A percentile compares a stretch with the other conserved stretches of the same genome.
These are phyloP conservation scores for Lordiphosa collinella DNA, from an alignment of 1,140 invertebrate species.

Conservation along the genomic window DNA sequence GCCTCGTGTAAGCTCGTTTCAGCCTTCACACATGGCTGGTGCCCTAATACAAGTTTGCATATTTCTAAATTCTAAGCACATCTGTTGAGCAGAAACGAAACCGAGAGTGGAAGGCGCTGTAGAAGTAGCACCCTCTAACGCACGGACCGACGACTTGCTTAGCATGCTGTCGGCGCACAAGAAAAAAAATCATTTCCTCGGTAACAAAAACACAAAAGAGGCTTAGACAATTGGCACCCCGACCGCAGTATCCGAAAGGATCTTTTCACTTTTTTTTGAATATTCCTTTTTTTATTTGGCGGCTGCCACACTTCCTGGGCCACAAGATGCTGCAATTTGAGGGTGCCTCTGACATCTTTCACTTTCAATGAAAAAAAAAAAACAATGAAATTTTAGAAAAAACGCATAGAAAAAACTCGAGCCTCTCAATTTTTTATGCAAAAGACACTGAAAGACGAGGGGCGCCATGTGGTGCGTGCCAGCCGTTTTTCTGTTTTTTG, in stretches of 20 bases:
- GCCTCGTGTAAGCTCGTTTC: conserved; percentile 5
- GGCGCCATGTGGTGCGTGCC: conserved; percentile 73
- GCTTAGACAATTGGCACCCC: conserved; percentile 63
- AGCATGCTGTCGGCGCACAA: conserved; percentile 16
- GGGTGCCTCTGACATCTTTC: conserved; percentile 66
- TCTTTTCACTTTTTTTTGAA: conserved; percentile 72
- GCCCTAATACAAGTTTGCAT: conserved; percentile 74
- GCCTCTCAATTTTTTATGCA: conserved; percentile 66
- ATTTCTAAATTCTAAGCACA: conserved; percentile 77
- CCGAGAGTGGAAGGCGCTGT: conserved; percentile 52
- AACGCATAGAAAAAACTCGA: conserved; percentile 46
- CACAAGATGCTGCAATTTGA: conserved; percentile 65
- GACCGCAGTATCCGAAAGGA: conserved; percentile 55
- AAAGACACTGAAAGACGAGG: conserved; percentile 43
- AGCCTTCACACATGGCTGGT: conserved; percentile 38
- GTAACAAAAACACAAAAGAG: conserved; percentile 41
- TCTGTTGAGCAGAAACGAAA: conserved; percentile 63
- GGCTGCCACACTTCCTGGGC: conserved; percentile 69
- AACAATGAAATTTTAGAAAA: conserved; percentile 70
- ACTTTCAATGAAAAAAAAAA: conserved; percentile 69
- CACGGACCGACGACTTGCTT: conserved; percentile 28
- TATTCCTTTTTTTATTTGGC: conserved; percentile 45
- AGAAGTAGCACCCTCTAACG: conserved; percentile 35
- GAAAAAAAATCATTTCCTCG: conserved; percentile 72
- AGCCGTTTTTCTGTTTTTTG: conserved; percentile 43